Conservation (phyloP, 2,113 vertebrate genomes). For the Origma solitaria region DNA sequence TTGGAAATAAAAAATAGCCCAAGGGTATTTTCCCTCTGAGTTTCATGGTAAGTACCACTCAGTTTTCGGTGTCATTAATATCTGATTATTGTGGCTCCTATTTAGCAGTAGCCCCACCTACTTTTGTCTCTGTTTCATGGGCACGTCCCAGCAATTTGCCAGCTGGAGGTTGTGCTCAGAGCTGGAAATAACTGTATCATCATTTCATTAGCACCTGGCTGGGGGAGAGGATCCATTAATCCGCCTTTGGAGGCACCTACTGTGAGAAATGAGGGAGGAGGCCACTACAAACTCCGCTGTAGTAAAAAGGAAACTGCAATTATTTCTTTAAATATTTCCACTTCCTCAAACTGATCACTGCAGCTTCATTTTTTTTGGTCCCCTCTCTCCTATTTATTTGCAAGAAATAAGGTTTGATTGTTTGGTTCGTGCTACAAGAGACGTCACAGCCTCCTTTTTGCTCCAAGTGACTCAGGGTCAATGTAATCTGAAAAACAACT, state of each 20-base stretch:
- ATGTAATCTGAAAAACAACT: not conserved
- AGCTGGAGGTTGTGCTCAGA: constrained; percentile 1
- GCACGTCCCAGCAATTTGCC: constrained; percentile 1
- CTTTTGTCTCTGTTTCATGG: not conserved
- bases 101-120: not conserved
- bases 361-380: not conserved
- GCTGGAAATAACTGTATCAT: constrained; percentile 42
- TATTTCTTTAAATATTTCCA: not conserved
- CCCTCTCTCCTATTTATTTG: not conserved
- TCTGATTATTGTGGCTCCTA: not conserved
- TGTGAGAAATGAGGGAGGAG: constrained; percentile 1
- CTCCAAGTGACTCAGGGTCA: not conserved
- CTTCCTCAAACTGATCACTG: not conserved
- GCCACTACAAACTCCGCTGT: not conserved
- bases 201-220: constrained; percentile 30
- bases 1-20: not conserved
- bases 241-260: not conserved
- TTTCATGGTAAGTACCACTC: constrained; percentile 2
- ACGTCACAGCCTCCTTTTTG: not conserved
- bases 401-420: not conserved
- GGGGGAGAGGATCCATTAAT: constrained; percentile 8
- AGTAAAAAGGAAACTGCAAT: not conserved
- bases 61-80: not conserved
- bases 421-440: not conserved
- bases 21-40: not conserved